phyloP scores from a whole-genome alignment of 2,888 invertebrate genomes.

The Atherix ibis region DNA sequence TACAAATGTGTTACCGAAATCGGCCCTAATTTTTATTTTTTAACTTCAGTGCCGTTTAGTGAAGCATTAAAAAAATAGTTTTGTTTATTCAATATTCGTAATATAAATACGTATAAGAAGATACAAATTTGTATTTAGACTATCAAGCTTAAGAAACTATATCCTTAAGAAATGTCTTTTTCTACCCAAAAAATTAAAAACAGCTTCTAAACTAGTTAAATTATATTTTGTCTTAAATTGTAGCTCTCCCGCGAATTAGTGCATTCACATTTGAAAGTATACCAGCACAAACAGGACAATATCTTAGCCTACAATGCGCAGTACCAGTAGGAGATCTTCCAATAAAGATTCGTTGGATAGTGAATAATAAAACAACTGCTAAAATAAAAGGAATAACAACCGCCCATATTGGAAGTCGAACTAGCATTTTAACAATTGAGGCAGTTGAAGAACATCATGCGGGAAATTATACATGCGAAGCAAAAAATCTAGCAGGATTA shows the following conservation, averaged over 20 bases:
- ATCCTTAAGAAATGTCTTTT: constrained; percentile 9
- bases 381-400: constrained; percentile 44
- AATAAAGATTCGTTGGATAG: constrained; percentile 57
- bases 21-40: no score
- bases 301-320: constrained; percentile 46
- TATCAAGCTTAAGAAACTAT: constrained; percentile 7
- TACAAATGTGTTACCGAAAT: no score
- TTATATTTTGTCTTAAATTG: no score
- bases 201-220: constrained; percentile 6
- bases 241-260: constrained; percentile 67
- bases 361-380: constrained; percentile 37
- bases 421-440: constrained; percentile 46
- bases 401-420: constrained; percentile 35
- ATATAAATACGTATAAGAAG: no score
- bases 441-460: constrained; percentile 48
- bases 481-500: constrained; percentile 53
- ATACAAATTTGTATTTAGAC: no score
- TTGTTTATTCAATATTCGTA: no score
- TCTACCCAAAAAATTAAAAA: constrained; percentile 9
- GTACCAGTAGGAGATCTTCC: constrained; percentile 67
- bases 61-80: no score
- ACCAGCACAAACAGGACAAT: constrained; percentile 62
- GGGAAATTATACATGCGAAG: constrained; percentile 61
- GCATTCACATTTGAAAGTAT: constrained; percentile 65
- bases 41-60: no score